Percentiles rank a stretch among this genome's conserved stretches.
These are phyloP conservation scores for Darevskia nairensis DNA, from an alignment of 2,797 vertebrate species.

Conservation along the genomic window DNA sequence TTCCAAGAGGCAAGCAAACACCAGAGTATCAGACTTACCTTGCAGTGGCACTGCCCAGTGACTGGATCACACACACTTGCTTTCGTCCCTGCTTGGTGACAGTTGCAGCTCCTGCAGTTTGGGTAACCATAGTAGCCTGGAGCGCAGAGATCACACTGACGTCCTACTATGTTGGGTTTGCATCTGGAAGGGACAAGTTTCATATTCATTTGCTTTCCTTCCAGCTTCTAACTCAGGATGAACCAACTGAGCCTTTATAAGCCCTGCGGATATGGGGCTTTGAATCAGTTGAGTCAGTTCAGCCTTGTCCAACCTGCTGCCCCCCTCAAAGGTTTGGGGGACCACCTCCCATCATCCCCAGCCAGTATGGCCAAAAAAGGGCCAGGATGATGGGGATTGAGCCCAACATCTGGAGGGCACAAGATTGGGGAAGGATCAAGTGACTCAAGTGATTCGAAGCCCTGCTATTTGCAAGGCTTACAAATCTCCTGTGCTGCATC, in stretches of 20 bases:
- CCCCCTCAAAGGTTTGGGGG: no score
- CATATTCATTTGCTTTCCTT: not conserved
- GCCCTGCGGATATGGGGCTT: no score
- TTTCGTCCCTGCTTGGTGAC: slow-evolving; percentile 87
- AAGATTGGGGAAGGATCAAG: no score
- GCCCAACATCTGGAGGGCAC: no score
- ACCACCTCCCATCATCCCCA: no score
- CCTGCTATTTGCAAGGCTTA: not conserved
- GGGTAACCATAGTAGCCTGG: slow-evolving; percentile 92
- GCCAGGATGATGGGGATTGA: no score
- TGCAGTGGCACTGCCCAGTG: slow-evolving; percentile 92
- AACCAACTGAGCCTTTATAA: no score
- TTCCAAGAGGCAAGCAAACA: fast-evolving
- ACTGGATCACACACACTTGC: slow-evolving; percentile 84
- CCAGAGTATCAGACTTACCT: slow-evolving; percentile 79
- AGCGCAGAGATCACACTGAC: slow-evolving; percentile 89
- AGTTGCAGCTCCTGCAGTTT: slow-evolving; percentile 88
- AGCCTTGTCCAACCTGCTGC: no score
- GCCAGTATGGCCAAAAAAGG: no score
- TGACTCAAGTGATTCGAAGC: not conserved
- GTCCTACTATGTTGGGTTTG: slow-evolving; percentile 88
- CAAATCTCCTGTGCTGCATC: not conserved
- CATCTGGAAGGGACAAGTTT: slow-evolving; percentile 79
- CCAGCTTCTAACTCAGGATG: not conserved
- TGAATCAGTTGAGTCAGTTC: no score